These are phyloP conservation scores for Sterna hirundo DNA, from an alignment of 2,113 vertebrate genomes.

Conservation along the genomic window DNA sequence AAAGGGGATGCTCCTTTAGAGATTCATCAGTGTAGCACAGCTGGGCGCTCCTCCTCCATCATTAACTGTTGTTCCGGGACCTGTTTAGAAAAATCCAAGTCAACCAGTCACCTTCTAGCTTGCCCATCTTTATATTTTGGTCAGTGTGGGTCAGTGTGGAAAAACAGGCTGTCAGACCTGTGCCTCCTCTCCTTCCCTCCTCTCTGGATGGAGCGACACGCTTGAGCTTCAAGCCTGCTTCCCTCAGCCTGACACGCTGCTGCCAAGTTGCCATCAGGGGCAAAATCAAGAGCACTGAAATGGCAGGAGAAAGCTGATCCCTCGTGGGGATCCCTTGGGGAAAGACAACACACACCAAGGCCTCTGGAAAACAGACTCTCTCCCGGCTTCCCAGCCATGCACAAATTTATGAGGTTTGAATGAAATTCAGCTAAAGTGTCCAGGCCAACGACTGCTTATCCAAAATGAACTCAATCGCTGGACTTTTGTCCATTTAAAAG, in stretches of 20 bases:
- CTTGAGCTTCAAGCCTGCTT: neutral
- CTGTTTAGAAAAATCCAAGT: neutral
- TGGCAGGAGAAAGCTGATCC: neutral
- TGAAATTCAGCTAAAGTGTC: neutral
- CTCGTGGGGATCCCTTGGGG: neutral
- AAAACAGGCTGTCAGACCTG: neutral
- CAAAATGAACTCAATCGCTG: neutral
- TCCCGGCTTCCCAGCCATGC: neutral
- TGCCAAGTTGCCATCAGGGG: neutral
- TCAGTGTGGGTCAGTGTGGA: rapidly evolving
- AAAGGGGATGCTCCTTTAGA: neutral
- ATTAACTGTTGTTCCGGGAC: neutral
- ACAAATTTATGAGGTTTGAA: slow-evolving; percentile 15
- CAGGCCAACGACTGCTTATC: neutral
- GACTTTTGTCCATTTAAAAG: neutral
- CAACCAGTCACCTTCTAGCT: neutral
- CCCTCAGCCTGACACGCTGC: neutral
- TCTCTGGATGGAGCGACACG: neutral
- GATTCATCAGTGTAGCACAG: neutral
- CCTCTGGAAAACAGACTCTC: slow-evolving; percentile 11
- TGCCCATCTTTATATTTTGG: neutral
- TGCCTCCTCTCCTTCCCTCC: neutral
- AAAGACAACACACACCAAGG: neutral
- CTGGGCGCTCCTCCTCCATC: neutral
- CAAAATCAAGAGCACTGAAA: neutral